Base-by-base conservation (phyloP, 2,113 vertebrate genomes). In the Apodemus sylvaticus region DNA sequence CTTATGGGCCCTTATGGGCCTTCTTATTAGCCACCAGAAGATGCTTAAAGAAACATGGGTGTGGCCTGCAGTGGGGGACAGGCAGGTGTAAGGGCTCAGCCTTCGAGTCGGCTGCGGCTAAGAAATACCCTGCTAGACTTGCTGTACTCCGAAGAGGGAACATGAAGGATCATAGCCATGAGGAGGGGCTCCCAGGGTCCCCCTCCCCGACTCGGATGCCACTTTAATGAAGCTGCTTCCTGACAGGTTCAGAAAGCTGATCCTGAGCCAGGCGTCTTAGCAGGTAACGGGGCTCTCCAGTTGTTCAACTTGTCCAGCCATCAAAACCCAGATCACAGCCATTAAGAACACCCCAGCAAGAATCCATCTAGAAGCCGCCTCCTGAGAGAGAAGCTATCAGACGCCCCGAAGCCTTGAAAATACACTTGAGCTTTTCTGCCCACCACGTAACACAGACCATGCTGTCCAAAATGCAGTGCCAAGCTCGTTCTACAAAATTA, bases 1-100 rank as follows among this genome's bases (percentile, higher is more conserved):
- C 93, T 66, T 58, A 31, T 3, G 55, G 68, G 85, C 76, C 95
- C 93, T 66, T 58, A 31, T 3, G 55, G 68, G 85, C 81, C 64
- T 94, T 85, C 64, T 94, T 26, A 81, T 60, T 29, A 45, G 96
- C 78, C 58, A 22, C 62, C 85, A 94, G 86, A 5, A n/a, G 42
- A 24, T 20, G 19, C 2, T 92, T 85, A 89, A 91, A 76, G 90
- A 87, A 82, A 53, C 20, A 36, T 60, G 78, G 70, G 39, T 1
- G 2, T 36, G 29, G 70, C 42, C 39, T 2, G 82, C 20, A 70
- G 0, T 55, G 16, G 64, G 53, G 26, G 8, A 0, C 7, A 13
- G 11, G 0, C 5, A 13, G 11, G 31, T 0, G 0, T 12, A 36
- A 76, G 78, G 60, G 5, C 19, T 53, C 45, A 48, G 31, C 39